phyloP scores from a whole-genome alignment of 2,888 invertebrate species.

The Keiferia lycopersicella region DNA sequence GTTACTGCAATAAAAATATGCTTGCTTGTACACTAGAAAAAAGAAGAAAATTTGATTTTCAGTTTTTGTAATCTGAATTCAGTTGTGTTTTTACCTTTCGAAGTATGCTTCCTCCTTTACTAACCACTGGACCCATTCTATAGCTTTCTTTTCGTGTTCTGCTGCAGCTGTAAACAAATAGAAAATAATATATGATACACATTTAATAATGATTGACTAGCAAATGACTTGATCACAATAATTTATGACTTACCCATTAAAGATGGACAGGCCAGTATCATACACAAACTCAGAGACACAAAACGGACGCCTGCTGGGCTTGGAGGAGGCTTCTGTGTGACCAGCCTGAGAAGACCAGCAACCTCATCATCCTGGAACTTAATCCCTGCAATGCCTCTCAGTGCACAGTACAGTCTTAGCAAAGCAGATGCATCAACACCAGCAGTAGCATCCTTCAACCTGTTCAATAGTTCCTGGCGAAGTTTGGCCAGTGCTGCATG shows the following conservation, averaged over 20 bases:
- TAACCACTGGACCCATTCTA: constrained; percentile 97
- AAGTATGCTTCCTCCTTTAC: constrained; percentile 95
- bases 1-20: constrained; percentile 70
- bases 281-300: constrained; percentile 95
- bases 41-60: neutral
- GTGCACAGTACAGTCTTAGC: constrained; percentile 93
- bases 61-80: neutral
- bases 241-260: constrained; percentile 81
- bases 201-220: neutral
- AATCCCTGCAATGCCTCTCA: constrained; percentile 95
- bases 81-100: constrained; percentile 82
- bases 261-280: constrained; percentile 96
- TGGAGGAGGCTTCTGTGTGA: constrained; percentile 93
- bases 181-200: constrained; percentile 2
- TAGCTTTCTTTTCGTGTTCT: constrained; percentile 91
- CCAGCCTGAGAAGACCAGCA: constrained; percentile 88
- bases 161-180: constrained; percentile 69
- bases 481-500: constrained; percentile 85
- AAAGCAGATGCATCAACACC: constrained; percentile 94
- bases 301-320: constrained; percentile 96
- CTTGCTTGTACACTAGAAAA: too few species aligned
- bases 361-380: constrained; percentile 97
- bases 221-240: neutral
- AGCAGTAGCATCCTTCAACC: constrained; percentile 86
- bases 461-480: constrained; percentile 88